Evolutionary conservation across 2,888 invertebrate species (phyloP).

Genomic region (Andrena fulva): DNA sequence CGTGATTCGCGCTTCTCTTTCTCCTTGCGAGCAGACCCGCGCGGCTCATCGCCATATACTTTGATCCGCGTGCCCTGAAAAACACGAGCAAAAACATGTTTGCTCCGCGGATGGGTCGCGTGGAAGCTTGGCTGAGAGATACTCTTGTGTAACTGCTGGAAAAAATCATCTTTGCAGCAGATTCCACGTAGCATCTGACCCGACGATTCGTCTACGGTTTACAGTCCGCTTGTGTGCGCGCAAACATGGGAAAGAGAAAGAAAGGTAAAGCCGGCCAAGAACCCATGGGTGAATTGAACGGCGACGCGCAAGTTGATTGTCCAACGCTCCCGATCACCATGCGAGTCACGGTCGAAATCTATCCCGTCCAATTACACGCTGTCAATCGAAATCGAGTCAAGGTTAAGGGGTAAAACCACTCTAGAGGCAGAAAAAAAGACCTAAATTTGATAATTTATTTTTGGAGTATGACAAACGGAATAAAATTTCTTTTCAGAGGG

Average conservation of each 20-base stretch:
- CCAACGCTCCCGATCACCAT: conserved; percentile 20
- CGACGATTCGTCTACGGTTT: not conserved
- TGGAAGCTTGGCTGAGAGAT: conserved; percentile 11
- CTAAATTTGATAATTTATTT: too few species aligned
- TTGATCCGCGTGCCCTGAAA: conserved; percentile 30
- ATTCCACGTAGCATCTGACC: not conserved
- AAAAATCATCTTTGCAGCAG: not conserved
- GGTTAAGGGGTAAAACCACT: conserved; percentile 24
- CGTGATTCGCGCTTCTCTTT: not conserved
- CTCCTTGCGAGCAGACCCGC: not conserved
- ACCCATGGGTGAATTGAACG: conserved; percentile 19
- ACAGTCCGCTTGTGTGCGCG: too few species aligned
- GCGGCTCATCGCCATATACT: conserved; percentile 14
- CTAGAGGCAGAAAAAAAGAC: too few species aligned
- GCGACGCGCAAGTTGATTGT: conserved; percentile 15
- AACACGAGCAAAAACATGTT: conserved; percentile 55
- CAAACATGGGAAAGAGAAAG: too few species aligned
- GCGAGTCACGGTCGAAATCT: conserved; percentile 52
- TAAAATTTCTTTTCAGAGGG: too few species aligned
- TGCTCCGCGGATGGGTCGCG: conserved; percentile 7
- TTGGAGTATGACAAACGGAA: too few species aligned
- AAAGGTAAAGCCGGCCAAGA: conserved; percentile 21
- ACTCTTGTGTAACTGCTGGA: conserved; percentile 22
- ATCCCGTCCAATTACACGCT: conserved; percentile 16
- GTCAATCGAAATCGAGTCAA: conserved; percentile 52